A percentile compares a stretch with the other conserved stretches of the same genome.
These are phyloP conservation scores for Dorcus parallelipipedus DNA, from an alignment of 2,888 invertebrate species.

Conservation along the genomic window DNA sequence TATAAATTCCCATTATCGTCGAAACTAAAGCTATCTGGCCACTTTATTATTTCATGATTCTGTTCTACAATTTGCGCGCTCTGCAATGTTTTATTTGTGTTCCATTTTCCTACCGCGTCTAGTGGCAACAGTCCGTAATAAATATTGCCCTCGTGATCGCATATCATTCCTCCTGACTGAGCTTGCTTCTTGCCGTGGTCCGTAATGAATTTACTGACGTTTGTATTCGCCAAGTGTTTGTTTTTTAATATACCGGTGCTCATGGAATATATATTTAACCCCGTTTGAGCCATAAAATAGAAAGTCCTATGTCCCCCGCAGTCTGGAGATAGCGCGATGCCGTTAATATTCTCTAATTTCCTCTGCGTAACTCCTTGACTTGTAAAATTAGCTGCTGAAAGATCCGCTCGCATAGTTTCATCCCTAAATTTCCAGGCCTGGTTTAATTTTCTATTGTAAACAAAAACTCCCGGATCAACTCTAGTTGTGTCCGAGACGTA, in stretches of 20 bases:
- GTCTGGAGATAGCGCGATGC: slow-evolving; percentile 68
- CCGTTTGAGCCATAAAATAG: slow-evolving; percentile 36
- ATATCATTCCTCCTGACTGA: slow-evolving; percentile 68
- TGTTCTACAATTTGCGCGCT: slow-evolving; percentile 59
- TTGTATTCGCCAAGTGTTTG: slow-evolving; percentile 25
- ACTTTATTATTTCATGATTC: slow-evolving; percentile 63
- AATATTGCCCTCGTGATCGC: slow-evolving; percentile 62
- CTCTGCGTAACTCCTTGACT: slow-evolving; percentile 57
- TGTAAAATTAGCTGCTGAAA: slow-evolving; percentile 57
- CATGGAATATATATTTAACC: slow-evolving; percentile 57
- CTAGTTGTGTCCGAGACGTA: slow-evolving; percentile 66
- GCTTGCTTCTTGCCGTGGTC: slow-evolving; percentile 60
- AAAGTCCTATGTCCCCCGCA: slow-evolving; percentile 38
- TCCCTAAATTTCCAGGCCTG: slow-evolving; percentile 65
- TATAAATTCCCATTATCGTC: slow-evolving; percentile 61
- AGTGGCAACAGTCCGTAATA: slow-evolving; percentile 65
- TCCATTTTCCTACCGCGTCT: slow-evolving; percentile 67
- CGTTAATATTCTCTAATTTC: slow-evolving; percentile 61
- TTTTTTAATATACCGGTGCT: slow-evolving; percentile 60
- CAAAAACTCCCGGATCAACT: slow-evolving; percentile 64
- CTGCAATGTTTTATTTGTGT: slow-evolving; percentile 55
- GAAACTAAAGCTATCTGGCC: slow-evolving; percentile 65
- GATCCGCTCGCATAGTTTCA: slow-evolving; percentile 60
- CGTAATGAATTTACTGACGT: slow-evolving; percentile 47
- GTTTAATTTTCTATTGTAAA: slow-evolving; percentile 57